Evolutionary conservation across 2,113 vertebrate genomes (phyloP).

Genomic region (Oxygymnocypris stewartii): DNA sequence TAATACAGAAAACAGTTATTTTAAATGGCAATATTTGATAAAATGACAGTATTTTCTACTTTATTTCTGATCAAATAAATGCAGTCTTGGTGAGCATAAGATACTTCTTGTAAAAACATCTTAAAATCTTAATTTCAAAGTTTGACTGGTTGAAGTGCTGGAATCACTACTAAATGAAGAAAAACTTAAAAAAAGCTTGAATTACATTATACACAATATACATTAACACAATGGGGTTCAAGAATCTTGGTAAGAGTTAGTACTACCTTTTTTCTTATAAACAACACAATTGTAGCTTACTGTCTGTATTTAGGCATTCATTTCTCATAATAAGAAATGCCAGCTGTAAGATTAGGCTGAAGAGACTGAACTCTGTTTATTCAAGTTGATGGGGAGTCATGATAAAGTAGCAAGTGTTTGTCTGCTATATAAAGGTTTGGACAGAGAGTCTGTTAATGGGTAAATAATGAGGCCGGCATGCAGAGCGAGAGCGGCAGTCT

Average conservation of each 20-base stretch:
- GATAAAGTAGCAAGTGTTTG: slow-evolving; percentile 26
- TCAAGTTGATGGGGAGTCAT: slow-evolving; percentile 9
- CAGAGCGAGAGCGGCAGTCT: slow-evolving; percentile 23
- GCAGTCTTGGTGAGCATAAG: no score
- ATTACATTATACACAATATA: neutral
- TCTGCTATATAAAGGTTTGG: slow-evolving; percentile 33
- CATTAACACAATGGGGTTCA: neutral
- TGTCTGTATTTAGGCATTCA: neutral
- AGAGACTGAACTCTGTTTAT: neutral
- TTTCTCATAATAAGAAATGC: neutral
- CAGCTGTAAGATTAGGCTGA: neutral
- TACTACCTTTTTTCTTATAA: neutral
- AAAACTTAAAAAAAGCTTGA: no score
- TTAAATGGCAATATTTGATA: no score
- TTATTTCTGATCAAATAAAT: no score
- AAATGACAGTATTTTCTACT: no score
- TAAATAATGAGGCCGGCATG: slow-evolving; percentile 40
- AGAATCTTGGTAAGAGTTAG: neutral
- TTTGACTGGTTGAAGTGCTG: no score
- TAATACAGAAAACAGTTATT: no score
- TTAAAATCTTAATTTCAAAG: no score
- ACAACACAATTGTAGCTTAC: neutral
- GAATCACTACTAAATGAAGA: no score
- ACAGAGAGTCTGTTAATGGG: slow-evolving; percentile 36
- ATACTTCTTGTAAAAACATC: no score